phyloP scores from a whole-genome alignment of 2,888 invertebrate genomes.

The Fabriciana adippe region DNA sequence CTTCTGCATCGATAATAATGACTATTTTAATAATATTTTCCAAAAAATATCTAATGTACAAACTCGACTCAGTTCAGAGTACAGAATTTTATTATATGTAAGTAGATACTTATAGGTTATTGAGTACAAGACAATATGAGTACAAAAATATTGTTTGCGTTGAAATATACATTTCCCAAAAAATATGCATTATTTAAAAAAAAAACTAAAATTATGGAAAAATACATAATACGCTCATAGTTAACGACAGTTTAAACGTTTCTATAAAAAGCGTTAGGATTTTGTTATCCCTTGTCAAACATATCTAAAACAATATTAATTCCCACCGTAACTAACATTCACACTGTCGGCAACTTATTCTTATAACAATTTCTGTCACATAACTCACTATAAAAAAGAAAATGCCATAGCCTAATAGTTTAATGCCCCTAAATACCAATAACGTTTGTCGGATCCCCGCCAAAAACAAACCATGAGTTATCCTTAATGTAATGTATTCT shows the following conservation, averaged over 20 bases:
- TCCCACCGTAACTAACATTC: constrained; percentile 68
- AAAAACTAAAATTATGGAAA: too few relatives aligned
- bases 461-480: constrained; percentile 82
- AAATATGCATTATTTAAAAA: too few relatives aligned
- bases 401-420: constrained; percentile 70
- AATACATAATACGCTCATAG: too few relatives aligned
- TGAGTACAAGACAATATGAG: too few relatives aligned
- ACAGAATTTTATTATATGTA: too few relatives aligned
- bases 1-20: too few relatives aligned
- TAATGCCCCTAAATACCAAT: constrained; percentile 80
- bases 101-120: too few relatives aligned
- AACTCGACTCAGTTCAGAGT: too few relatives aligned
- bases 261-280: background rate
- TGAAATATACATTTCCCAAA: too few relatives aligned
- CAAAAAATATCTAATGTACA: too few relatives aligned
- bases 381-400: constrained; percentile 64
- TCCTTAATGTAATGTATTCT: constrained; percentile 76
- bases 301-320: constrained; percentile 67
- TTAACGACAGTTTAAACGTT: background rate
- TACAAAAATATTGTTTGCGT: too few relatives aligned
- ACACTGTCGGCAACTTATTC: constrained; percentile 66
- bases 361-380: constrained; percentile 62
- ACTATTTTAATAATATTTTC: too few relatives aligned
- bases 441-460: constrained; percentile 80
- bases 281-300: constrained; percentile 40